Evolutionary conservation across 2,113 vertebrate genomes (phyloP), one percentile per base, ranked within the genome.

Genomic region (Eulemur macaco): DNA sequence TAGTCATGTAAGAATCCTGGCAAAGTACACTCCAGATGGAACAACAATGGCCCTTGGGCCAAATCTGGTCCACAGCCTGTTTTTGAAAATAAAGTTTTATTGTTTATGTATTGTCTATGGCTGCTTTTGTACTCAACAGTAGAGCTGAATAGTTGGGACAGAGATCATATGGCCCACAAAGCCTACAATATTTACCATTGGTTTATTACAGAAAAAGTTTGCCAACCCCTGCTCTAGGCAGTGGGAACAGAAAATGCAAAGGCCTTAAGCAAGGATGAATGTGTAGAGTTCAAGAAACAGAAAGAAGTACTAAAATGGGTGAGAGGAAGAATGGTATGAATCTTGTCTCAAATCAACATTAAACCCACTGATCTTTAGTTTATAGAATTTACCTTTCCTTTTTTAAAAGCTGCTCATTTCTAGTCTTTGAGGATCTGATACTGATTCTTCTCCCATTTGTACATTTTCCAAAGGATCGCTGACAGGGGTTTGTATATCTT

Each of bases 71-170:
- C 25, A 85, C 8, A 81, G 3, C 23, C 74, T 86, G 25, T 77
- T 92, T 95, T 89, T 96, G 42, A 94, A 92, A 90, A 92, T 91
- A 94, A 87, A 90, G 14, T 86, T 96, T 94, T 58, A 88, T 80
- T 96, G 21, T 86, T 97, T 94, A 73, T 64, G 5, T 68, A 85
- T 89, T 85, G 18, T 91, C 52, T 96, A 54, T 89, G 64, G 11
- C 60, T 95, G 37, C 27, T 85, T 92, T 93, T 93, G 47, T 37
- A 42, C 27, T 96, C 54, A 88, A 54, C 34, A 25, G 42, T 8
- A 91, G 73, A 89, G 60, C 20, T 86, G 42, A 86, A 54, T 73
- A 85, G n/a, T 73, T 95, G 64, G 12, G 37, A 93, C 37, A 87
- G 81, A 92, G 76, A 71, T 52, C 17, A 39, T 76, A 76, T 81